Evolutionary conservation across 2,113 vertebrate species (phyloP).

Genomic region (Heterocephalus glaber): DNA sequence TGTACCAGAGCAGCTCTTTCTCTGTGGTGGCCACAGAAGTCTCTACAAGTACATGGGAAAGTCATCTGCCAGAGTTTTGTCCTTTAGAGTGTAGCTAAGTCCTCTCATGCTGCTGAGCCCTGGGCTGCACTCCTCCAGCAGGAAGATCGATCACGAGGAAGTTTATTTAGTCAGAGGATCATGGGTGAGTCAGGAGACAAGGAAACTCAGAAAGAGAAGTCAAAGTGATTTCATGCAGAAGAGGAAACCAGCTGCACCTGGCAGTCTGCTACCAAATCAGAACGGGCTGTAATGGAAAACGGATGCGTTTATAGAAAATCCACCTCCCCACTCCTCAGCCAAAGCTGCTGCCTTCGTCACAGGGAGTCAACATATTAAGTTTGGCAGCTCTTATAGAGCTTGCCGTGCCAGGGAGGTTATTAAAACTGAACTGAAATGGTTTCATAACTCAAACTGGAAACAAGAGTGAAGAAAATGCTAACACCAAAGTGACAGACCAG

Average conservation of each 20-base stretch:
- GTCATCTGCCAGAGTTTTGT: neutral
- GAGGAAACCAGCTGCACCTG: slow-evolving; percentile 77
- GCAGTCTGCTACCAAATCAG: slow-evolving; percentile 67
- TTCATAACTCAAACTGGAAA: slow-evolving; percentile 80
- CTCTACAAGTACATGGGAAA: neutral
- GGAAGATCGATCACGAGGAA: slow-evolving; percentile 45
- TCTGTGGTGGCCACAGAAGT: neutral
- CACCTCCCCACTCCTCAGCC: neutral
- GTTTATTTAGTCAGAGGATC: slow-evolving; percentile 66
- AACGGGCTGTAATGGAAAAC: slow-evolving; percentile 73
- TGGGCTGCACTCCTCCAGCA: neutral
- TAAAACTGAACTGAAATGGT: slow-evolving; percentile 79
- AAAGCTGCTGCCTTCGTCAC: slow-evolving; percentile 63
- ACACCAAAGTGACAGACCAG: slow-evolving; percentile 73
- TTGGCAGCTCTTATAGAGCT: slow-evolving; percentile 69
- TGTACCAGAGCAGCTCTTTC: neutral
- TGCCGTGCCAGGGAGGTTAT: slow-evolving; percentile 79
- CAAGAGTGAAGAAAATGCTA: slow-evolving; percentile 79
- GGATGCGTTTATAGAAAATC: slow-evolving; percentile 68
- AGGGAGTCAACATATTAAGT: slow-evolving; percentile 71
- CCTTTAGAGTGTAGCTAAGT: neutral
- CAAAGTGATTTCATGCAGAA: slow-evolving; percentile 56
- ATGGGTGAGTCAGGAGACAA: slow-evolving; percentile 59
- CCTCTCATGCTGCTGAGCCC: neutral
- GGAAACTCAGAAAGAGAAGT: slow-evolving; percentile 66